A percentile compares a stretch with the other conserved stretches of the same genome.
Evolutionary conservation across 2,113 vertebrate genomes (phyloP).

Genomic region (Rafetus swinhoei): DNA sequence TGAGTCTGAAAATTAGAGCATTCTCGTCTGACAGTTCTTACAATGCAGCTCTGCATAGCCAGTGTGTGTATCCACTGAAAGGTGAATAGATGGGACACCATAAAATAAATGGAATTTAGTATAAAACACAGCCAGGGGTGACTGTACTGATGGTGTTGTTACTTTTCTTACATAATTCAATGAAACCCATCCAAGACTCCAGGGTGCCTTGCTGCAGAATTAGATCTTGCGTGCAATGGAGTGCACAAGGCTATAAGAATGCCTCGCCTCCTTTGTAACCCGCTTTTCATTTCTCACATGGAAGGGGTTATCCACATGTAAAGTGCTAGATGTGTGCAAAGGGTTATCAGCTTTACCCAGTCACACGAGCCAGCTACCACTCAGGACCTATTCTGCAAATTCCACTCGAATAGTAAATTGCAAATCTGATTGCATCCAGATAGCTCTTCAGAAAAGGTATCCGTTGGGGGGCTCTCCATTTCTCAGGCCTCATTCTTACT

Average conservation of each 20-base stretch:
- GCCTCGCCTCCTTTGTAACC: not conserved
- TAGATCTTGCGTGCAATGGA: not conserved
- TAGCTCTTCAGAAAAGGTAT: not conserved
- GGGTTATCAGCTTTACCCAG: not conserved
- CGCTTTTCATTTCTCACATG: not conserved
- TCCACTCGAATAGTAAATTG: not conserved
- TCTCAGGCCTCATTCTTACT: not conserved
- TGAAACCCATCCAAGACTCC: not conserved
- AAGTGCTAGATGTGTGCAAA: not conserved
- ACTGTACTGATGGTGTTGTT: not conserved
- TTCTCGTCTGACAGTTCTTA: not conserved
- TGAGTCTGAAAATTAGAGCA: not conserved
- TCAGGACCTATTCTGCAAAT: slow-evolving; percentile 9
- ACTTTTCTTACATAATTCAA: slow-evolving; percentile 3
- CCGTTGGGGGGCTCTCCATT: not conserved
- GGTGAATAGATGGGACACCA: not conserved
- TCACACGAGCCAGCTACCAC: not conserved
- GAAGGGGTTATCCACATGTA: not conserved
- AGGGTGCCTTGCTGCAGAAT: not conserved
- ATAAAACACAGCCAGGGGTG: not conserved
- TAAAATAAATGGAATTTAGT: not conserved
- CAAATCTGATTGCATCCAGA: not conserved
- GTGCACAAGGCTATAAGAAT: not conserved
- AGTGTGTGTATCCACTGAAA: not conserved
- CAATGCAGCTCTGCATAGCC: slow-evolving; percentile 5